These are phyloP conservation scores for Scaptomyza montana DNA, from an alignment of 1,140 invertebrate genomes.

Conservation along the genomic window DNA sequence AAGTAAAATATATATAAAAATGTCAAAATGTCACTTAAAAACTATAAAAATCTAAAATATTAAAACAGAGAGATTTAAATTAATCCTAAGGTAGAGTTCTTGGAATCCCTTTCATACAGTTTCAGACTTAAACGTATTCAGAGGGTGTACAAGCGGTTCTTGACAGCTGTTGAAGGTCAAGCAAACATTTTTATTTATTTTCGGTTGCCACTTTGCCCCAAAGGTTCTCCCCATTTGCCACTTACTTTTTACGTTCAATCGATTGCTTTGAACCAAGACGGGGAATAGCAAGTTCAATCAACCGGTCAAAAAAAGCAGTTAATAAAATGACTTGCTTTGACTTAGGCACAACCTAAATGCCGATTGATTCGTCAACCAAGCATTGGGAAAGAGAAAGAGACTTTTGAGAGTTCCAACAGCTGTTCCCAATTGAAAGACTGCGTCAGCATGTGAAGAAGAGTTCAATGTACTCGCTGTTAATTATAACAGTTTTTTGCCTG, in stretches of 20 bases:
- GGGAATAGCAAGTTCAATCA: constrained; percentile 66
- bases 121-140: not conserved
- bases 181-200: constrained; percentile 71
- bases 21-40: no score
- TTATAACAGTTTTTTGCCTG: constrained; percentile 50
- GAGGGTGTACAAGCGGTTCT: constrained; percentile 20
- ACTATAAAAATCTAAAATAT: no score
- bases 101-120: not conserved
- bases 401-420: constrained; percentile 63
- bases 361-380: constrained; percentile 62
- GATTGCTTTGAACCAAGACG: constrained; percentile 56
- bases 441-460: constrained; percentile 59
- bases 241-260: constrained; percentile 37
- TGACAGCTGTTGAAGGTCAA: constrained; percentile 67
- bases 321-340: constrained; percentile 27
- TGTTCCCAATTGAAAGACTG: constrained; percentile 36
- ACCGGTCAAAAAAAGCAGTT: constrained; percentile 39
- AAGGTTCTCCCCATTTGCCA: constrained; percentile 23
- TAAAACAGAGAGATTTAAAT: no score
- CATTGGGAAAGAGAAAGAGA: constrained; percentile 13
- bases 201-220: constrained; percentile 30
- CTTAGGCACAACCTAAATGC: constrained; percentile 36
- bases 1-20: no score
- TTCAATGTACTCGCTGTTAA: constrained; percentile 71
- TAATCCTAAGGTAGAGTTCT: no score